Conservation (phyloP, 2,113 vertebrate species). For the Rafetus swinhoei region DNA sequence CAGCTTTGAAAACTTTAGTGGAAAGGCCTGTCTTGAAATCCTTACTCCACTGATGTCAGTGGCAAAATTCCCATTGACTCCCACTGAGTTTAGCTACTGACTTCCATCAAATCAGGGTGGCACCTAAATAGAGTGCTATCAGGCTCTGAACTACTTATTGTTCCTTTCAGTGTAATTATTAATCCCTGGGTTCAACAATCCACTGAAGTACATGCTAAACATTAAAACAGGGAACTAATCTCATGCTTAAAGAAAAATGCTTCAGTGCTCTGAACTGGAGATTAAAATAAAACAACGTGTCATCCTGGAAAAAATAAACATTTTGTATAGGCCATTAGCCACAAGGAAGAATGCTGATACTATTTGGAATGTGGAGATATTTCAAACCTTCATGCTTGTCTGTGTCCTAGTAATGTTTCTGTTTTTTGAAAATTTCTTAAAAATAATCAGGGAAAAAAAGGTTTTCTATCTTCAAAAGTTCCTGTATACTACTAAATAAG, state of each 20-base stretch:
- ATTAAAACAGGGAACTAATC: background rate
- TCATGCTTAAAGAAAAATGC: background rate
- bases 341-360: background rate
- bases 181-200: background rate
- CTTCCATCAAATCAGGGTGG: background rate
- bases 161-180: background rate
- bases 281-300: background rate
- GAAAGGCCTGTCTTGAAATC: conserved; percentile 7
- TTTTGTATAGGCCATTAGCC: background rate
- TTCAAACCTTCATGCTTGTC: background rate
- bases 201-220: accelerated
- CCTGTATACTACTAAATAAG: background rate
- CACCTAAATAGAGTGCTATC: background rate
- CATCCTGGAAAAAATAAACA: background rate
- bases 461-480: background rate
- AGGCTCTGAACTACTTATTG: background rate
- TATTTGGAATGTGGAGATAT: accelerated
- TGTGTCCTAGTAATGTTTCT: background rate
- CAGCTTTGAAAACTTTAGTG: background rate
- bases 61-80: background rate
- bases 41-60: background rate
- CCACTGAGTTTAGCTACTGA: background rate
- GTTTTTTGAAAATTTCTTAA: background rate
- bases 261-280: background rate
- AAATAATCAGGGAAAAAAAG: background rate